These are phyloP conservation scores for Hartigia nigra DNA, from an alignment of 2,888 invertebrate species.

Conservation along the genomic window DNA sequence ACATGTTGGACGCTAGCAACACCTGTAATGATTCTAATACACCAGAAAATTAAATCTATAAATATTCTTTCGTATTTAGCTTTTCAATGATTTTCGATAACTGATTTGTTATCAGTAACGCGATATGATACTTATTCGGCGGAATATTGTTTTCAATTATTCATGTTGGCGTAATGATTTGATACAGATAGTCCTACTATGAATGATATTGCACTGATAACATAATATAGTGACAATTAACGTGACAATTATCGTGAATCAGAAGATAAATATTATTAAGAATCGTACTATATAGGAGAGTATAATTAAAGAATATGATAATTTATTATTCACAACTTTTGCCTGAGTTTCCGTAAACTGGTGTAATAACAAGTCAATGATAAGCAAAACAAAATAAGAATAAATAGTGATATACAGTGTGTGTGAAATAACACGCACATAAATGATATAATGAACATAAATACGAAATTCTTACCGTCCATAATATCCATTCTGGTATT, in stretches of 20 bases:
- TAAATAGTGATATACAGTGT: background rate
- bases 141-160: too few relatives aligned
- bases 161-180: too few relatives aligned
- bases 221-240: background rate
- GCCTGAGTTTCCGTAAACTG: background rate
- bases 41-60: background rate
- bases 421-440: background rate
- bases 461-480: conserved; percentile 36
- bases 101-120: background rate
- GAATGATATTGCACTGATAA: background rate
- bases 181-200: background rate
- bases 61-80: background rate
- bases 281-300: background rate
- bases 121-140: too few relatives aligned
- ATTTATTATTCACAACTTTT: background rate
- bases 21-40: background rate
- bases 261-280: background rate
- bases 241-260: background rate
- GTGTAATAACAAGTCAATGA: background rate
- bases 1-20: background rate
- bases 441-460: background rate
- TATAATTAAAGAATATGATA: background rate
- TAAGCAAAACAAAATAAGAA: background rate
- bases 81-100: background rate
- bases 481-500: conserved; percentile 44